Evolutionary conservation across 2,113 vertebrate genomes (phyloP), one percentile per base, ranked within the genome.

Genomic region (Stegastes partitus): DNA sequence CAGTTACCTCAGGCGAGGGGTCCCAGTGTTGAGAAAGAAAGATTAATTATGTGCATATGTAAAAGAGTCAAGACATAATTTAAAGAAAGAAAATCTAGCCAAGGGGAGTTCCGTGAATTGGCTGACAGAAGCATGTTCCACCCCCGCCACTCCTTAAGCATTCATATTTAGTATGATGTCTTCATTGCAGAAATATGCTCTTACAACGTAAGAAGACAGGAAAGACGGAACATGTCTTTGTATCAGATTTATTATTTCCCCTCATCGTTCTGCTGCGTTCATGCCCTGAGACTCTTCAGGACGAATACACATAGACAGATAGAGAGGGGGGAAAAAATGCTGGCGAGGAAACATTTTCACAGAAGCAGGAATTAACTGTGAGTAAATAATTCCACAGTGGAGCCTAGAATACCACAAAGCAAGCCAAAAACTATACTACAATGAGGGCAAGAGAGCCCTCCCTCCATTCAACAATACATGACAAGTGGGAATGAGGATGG

Each of bases 31-130:
- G 44, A 70, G 55, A 74, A 26, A 22, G 51, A 45, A 49, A 44
- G 50, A 81, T 82, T 82, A 76, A 87, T 84, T 84, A 78, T 61
- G 68, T 81, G 77, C 75, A 74, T 49, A 77, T 76, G 61, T 73
- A 78, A 76, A 70, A 66, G 23, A 67, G 70, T 70, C 45, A 76
- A 63, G 42, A 57, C 53, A 56, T 76, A 7, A 71, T 74, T 72
- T 75, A 42, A 84, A 84, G 55, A 74, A 58, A 47, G 55, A 23
- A 66, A 56, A 77, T 56, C 11, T 45, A 45, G 71, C 77, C 68
- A 74, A 77, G 49, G 77, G 50, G 65, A 74, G 51, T 16, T 39
- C 9, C 14, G 57, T 50, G 59, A 81, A 74, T 77, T 59, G 79
- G 68, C 58, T 71, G 74, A 70, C 5, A 14, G 50, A 79, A 66